A percentile compares a stretch with the other conserved stretches of the same genome.
Conservation (phyloP, 2,797 vertebrate genomes). For the Chelon labrosus region DNA sequence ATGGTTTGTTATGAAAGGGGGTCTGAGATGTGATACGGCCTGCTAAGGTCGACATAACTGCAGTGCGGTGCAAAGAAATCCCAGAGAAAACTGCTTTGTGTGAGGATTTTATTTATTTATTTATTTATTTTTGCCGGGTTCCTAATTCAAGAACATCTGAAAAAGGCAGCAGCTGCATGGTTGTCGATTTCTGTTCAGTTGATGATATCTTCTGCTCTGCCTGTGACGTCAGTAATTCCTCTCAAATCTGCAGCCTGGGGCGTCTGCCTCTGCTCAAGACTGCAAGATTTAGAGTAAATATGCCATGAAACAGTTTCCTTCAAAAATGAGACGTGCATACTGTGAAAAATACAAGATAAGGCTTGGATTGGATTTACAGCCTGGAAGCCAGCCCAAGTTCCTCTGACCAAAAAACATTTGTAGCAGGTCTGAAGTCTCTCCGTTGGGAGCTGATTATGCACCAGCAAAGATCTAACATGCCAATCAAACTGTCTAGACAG, state of each 20-base stretch:
- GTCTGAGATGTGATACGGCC: neutral
- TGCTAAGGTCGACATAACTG: neutral
- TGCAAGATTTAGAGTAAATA: neutral
- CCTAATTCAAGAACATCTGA: neutral
- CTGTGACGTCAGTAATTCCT: conserved; percentile 16
- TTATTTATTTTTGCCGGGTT: neutral
- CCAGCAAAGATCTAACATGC: too few relatives aligned
- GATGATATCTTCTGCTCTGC: conserved; percentile 13
- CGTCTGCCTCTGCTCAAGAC: neutral
- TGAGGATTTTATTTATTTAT: too few relatives aligned
- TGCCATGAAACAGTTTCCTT: neutral
- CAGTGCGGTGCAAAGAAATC: neutral
- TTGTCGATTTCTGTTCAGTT: conserved; percentile 18
- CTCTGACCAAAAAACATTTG: too few relatives aligned
- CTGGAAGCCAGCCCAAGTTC: too few relatives aligned
- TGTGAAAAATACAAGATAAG: neutral
- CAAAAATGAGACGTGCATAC: neutral
- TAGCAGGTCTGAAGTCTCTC: too few relatives aligned
- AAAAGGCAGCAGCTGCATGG: conserved; percentile 4
- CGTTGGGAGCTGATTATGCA: too few relatives aligned
- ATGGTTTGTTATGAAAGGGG: conserved; percentile 16
- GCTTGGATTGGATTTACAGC: neutral
- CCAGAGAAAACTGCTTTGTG: neutral
- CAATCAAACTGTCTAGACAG: too few relatives aligned
- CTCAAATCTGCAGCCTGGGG: conserved; percentile 27